Base-by-base conservation (phyloP, 1,140 invertebrate genomes). In the Ericerus pela region DNA sequence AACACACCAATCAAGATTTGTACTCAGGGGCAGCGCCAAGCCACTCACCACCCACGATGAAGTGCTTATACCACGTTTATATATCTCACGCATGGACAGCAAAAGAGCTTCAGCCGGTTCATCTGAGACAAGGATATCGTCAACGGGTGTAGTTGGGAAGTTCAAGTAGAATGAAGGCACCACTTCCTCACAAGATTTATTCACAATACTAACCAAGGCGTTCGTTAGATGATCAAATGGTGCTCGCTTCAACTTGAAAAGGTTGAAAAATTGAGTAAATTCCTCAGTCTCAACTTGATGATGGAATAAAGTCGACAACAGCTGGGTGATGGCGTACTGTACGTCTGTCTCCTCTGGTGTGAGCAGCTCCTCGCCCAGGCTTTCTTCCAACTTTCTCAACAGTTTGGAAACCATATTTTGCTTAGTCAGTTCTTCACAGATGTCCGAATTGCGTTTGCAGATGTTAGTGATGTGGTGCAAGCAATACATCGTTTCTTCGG, bases 121-220 rank as follows among this genome's bases (percentile, higher is more conserved):
- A 37, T 30, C 41, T 54, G 16, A 58, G 28, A 58, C 43, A 0
- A 54, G 30, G 53, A 56, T 54, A 24, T 47, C 28, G 28, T 58
- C 54, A 16, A 58, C 60, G 41, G 53, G 55, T 33, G 28, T 37
- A 0, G 68, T 60, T 0, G 79, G 78, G 62, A 79, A 81, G 4
- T 71, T 70, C 2, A 81, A 63, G 28, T 75, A 74, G 54, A 72
- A 77, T 60, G 78, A 76, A 1, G 79, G 79, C 58, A 75, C 73
- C 3, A 70, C 69, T 30, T 68, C 64, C 2, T 43, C 36, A 43
- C 36, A 43, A 16, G 72, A 70, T 4, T 63, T 62, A 10, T 70
- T 55, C 1, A 75, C 70, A 1, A 80, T 62, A 12, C 72, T 71
- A 27, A 66, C 67, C 14, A 81, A 67, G 10, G 77, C 72, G 16